Evolutionary conservation across 2,888 invertebrate genomes (phyloP).

Genomic region (Hemicrepidius hirtus): DNA sequence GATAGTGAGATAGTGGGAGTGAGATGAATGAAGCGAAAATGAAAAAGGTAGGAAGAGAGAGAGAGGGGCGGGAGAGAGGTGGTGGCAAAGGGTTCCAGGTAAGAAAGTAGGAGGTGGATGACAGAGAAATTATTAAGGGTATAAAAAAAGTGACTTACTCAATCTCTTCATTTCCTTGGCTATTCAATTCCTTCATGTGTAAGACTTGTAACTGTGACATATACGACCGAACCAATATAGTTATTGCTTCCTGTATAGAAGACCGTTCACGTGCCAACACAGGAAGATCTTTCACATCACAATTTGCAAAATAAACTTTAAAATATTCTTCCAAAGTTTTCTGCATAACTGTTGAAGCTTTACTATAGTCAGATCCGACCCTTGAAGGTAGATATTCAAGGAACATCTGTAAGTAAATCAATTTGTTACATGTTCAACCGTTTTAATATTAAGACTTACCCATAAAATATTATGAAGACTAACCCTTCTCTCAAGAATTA

Average conservation of each 20-base stretch:
- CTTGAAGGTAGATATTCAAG: slow-evolving; percentile 81
- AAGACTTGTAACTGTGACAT: slow-evolving; percentile 71
- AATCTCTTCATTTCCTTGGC: background rate
- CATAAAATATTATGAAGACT: slow-evolving; percentile 71
- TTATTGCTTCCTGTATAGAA: slow-evolving; percentile 74
- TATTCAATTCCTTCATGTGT: slow-evolving; percentile 64
- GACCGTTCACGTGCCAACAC: slow-evolving; percentile 71
- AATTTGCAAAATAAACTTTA: slow-evolving; percentile 65
- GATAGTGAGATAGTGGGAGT: no score
- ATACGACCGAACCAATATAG: slow-evolving; percentile 78
- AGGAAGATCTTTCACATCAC: slow-evolving; percentile 64
- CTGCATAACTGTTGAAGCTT: slow-evolving; percentile 73
- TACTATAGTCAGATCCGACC: slow-evolving; percentile 75
- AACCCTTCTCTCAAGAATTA: slow-evolving; percentile 71
- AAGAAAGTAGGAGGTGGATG: no score
- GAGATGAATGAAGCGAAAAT: no score
- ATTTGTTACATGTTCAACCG: background rate
- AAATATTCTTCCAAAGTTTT: slow-evolving; percentile 74
- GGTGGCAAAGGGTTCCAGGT: no score
- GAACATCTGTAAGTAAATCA: slow-evolving; percentile 72
- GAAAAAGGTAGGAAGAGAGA: no score
- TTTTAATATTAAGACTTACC: slow-evolving; percentile 55
- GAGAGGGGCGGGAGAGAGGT: no score
- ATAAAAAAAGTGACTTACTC: background rate
- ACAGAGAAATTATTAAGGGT: no score